Evolutionary conservation across 2,797 vertebrate species (phyloP).

Genomic region (Peromyscus melanophrys): DNA sequence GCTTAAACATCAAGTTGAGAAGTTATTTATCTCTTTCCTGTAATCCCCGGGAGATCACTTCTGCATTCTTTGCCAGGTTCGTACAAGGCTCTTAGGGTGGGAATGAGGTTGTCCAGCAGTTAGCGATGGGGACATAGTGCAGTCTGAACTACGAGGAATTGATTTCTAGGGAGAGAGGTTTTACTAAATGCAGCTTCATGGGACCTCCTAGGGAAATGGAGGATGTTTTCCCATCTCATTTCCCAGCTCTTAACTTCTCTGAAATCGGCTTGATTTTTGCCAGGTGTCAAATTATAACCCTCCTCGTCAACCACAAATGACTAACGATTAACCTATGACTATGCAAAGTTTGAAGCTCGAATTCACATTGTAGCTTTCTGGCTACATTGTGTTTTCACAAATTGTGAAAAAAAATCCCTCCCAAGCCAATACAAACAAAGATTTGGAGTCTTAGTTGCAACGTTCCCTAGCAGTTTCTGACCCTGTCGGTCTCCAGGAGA

Average conservation of each 20-base stretch:
- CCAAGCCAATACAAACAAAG: conserved; percentile 80
- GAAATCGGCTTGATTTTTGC: conserved; percentile 83
- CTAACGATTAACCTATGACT: conserved; percentile 82
- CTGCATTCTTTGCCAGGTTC: conserved; percentile 66
- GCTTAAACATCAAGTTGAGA: conserved; percentile 65
- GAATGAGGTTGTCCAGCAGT: not conserved
- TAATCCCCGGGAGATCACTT: conserved; percentile 70
- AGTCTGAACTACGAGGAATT: conserved; percentile 46
- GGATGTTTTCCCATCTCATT: conserved; percentile 83
- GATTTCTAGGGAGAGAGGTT: conserved; percentile 69
- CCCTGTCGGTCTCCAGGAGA: conserved; percentile 58
- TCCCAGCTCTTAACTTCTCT: conserved; percentile 74
- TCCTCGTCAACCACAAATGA: conserved; percentile 80
- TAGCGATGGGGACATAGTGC: conserved; percentile 52
- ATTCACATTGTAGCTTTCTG: conserved; percentile 73
- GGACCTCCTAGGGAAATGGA: conserved; percentile 81
- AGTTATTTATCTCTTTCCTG: conserved; percentile 78
- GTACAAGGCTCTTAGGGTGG: conserved; percentile 37
- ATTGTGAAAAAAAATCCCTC: conserved; percentile 37
- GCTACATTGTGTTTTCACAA: conserved; percentile 77
- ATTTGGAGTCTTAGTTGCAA: conserved; percentile 60
- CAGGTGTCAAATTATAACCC: conserved; percentile 85
- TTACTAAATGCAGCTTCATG: conserved; percentile 77
- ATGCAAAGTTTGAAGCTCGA: conserved; percentile 72
- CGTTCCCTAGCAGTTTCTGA: conserved; percentile 62